Percentiles rank a stretch among this genome's conserved stretches.
Evolutionary conservation across 2,888 invertebrate genomes (phyloP).

Genomic region (Gastrophysa polygoni): DNA sequence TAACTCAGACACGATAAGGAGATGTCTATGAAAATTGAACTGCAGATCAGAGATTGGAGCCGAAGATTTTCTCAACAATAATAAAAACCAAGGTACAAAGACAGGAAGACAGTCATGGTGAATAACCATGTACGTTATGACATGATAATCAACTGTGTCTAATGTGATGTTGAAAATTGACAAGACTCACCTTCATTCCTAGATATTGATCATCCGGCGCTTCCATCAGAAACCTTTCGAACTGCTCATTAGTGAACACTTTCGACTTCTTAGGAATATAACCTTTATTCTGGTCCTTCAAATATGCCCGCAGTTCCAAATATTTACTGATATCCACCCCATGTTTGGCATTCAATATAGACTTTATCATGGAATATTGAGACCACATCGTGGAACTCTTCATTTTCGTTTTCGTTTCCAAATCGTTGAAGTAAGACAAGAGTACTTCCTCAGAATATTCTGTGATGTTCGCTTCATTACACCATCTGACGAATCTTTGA

Average conservation of each 20-base stretch:
- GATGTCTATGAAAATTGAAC: no score
- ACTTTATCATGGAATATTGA: slow-evolving; percentile 15
- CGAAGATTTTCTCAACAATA: no score
- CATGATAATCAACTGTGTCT: no score
- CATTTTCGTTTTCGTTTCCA: slow-evolving; percentile 11
- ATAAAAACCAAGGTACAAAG: no score
- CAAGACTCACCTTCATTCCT: slow-evolving; percentile 17
- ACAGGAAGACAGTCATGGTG: no score
- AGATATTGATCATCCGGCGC: slow-evolving; percentile 7
- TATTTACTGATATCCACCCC: slow-evolving; percentile 10
- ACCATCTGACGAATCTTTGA: slow-evolving; percentile 6
- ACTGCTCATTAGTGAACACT: neutral
- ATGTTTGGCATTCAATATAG: slow-evolving; percentile 4
- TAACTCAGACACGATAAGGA: no score
- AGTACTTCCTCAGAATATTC: slow-evolving; percentile 5
- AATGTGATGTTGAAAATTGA: no score
- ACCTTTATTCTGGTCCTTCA: slow-evolving; percentile 7
- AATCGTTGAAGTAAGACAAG: slow-evolving; percentile 1
- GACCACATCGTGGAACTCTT: slow-evolving; percentile 10
- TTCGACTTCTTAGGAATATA: slow-evolving; percentile 9
- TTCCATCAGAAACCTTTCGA: slow-evolving; percentile 8
- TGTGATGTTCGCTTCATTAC: neutral
- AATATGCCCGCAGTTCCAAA: neutral
- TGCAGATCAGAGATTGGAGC: no score
- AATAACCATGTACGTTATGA: no score